Conservation (phyloP, 2,113 vertebrate genomes). For the Eulemur macaco region DNA sequence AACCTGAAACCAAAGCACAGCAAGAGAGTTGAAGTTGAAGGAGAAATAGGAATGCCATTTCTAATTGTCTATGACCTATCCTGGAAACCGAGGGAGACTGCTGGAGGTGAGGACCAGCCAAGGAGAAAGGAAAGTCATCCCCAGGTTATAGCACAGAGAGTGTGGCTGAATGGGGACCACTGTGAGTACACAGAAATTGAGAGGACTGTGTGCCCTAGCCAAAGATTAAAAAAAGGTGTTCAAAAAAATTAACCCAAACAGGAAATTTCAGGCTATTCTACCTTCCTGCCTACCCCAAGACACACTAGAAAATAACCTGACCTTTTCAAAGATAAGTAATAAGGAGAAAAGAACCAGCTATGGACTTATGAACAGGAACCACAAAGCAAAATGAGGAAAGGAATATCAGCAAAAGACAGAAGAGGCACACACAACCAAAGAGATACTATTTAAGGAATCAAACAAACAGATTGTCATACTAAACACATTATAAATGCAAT, state of each 20-base stretch:
- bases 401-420: not conserved
- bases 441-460: not conserved
- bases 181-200: not conserved
- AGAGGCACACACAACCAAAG: not conserved
- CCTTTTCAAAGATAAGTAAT: not conserved
- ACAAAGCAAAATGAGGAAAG: not conserved
- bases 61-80: slow-evolving; percentile 16
- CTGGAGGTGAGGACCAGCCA: not conserved
- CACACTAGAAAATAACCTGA: not conserved
- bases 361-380: not conserved
- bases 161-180: not conserved
- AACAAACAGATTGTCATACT: not conserved
- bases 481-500: not conserved
- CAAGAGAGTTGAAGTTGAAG: not conserved
- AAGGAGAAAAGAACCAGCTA: not conserved
- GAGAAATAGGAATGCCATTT: slow-evolving; percentile 13
- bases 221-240: not conserved
- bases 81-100: not conserved
- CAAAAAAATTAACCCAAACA: not conserved
- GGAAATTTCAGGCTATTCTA: not conserved
- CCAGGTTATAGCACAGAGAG: not conserved
- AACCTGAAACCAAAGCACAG: slow-evolving; percentile 38
- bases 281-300: not conserved
- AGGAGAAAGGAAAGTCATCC: not conserved
- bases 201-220: not conserved